Evolutionary conservation across 2,797 vertebrate species (phyloP).

Genomic region (Ptychobarbus kaznakovi): DNA sequence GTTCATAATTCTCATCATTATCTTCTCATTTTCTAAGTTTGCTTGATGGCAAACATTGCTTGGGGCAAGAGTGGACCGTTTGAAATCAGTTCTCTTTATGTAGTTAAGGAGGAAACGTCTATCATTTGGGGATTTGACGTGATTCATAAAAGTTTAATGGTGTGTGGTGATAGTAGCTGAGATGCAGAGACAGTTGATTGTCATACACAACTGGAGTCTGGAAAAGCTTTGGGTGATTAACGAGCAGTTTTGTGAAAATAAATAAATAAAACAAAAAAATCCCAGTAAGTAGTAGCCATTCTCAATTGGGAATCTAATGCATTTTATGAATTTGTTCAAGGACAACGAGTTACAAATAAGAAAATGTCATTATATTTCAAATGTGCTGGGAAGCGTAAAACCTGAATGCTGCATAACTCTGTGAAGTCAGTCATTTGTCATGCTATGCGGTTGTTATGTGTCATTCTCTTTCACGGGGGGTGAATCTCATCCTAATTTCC

Average conservation of each 20-base stretch:
- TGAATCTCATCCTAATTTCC: conserved; percentile 19
- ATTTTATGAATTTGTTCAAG: conserved; percentile 15
- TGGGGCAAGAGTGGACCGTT: conserved; percentile 60
- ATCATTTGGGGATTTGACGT: conserved; percentile 47
- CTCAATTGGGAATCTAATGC: not conserved
- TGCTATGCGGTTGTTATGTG: conserved; percentile 13
- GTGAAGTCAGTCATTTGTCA: conserved; percentile 23
- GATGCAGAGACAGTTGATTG: conserved; percentile 27
- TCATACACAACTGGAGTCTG: conserved; percentile 12
- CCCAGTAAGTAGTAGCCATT: not conserved
- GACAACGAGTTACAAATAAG: conserved; percentile 13
- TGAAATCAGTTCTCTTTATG: conserved; percentile 55
- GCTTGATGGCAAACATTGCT: conserved; percentile 55
- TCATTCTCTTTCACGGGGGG: conserved; percentile 21
- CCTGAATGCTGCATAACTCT: conserved; percentile 23
- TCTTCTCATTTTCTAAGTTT: conserved; percentile 56
- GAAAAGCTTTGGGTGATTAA: not conserved
- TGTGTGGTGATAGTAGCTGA: conserved; percentile 34
- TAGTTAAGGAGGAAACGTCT: conserved; percentile 52
- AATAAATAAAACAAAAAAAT: not conserved
- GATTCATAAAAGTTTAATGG: conserved; percentile 48
- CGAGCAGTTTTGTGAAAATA: not conserved
- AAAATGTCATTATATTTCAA: conserved; percentile 26
- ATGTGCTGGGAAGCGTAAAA: conserved; percentile 2
- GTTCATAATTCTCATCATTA: conserved; percentile 54